Evolutionary conservation across 2,797 vertebrate genomes (phyloP).

Genomic region (Tragopan temminckii): DNA sequence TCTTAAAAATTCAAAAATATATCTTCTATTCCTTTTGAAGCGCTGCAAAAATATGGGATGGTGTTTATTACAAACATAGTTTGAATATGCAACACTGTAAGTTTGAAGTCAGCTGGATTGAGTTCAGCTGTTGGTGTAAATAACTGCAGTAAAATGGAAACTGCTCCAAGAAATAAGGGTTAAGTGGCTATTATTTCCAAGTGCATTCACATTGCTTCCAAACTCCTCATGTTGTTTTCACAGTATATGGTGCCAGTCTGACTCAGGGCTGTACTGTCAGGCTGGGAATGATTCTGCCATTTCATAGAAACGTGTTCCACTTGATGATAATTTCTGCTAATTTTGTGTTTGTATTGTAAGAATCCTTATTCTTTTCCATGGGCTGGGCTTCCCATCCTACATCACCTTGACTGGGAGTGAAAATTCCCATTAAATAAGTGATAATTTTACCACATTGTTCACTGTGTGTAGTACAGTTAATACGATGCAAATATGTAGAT

Average conservation of each 20-base stretch:
- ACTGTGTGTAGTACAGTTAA: not conserved
- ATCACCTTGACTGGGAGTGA: not conserved
- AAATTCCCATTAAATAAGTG: not conserved
- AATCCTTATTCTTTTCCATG: not conserved
- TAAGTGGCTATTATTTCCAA: not conserved
- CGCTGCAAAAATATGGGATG: not conserved
- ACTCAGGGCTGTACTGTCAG: not conserved
- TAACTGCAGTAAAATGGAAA: not conserved
- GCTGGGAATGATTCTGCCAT: not conserved
- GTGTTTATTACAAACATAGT: not conserved
- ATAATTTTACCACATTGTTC: not conserved
- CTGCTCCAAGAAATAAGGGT: not conserved
- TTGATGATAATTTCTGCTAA: not conserved
- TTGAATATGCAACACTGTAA: not conserved
- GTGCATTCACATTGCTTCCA: not conserved
- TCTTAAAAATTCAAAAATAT: not conserved
- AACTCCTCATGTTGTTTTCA: not conserved
- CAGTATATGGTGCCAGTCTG: not conserved
- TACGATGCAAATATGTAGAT: fast-evolving
- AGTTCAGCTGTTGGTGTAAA: not conserved
- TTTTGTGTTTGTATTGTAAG: not conserved
- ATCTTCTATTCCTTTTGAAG: not conserved
- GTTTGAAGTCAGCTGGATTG: not conserved
- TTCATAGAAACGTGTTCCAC: not conserved
- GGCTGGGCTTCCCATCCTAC: not conserved